These are phyloP conservation scores for Sebastes minor DNA, from an alignment of 2,797 vertebrate genomes.

Conservation along the genomic window DNA sequence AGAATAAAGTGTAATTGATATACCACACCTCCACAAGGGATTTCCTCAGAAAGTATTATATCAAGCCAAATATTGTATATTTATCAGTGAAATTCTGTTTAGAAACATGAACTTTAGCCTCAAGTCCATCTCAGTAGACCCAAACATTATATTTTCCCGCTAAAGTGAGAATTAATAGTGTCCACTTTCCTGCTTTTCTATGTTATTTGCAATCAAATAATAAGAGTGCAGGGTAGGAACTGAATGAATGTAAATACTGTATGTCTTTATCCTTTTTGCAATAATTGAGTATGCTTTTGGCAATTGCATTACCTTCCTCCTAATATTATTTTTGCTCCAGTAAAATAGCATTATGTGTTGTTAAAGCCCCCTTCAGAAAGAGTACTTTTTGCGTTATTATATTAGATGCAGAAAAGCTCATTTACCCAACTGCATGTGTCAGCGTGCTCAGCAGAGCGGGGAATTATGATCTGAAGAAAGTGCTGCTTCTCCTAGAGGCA, in stretches of 20 bases:
- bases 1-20: neutral
- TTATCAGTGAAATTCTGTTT: neutral
- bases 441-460: constrained; percentile 16
- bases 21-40: neutral
- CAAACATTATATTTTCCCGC: neutral
- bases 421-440: constrained; percentile 10
- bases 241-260: neutral
- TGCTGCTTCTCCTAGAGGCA: neutral
- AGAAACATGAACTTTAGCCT: neutral
- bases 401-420: constrained; percentile 4
- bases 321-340: neutral
- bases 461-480: neutral
- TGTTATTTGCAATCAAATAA: neutral
- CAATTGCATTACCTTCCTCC: neutral
- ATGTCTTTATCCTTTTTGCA: neutral
- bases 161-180: neutral
- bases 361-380: neutral
- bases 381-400: neutral
- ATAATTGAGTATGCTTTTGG: neutral
- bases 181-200: neutral
- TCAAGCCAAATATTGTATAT: neutral
- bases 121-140: neutral
- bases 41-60: neutral
- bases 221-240: neutral
- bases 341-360: neutral